phyloP scores from a whole-genome alignment of 2,797 vertebrate species.

The Centropyge bicolor region DNA sequence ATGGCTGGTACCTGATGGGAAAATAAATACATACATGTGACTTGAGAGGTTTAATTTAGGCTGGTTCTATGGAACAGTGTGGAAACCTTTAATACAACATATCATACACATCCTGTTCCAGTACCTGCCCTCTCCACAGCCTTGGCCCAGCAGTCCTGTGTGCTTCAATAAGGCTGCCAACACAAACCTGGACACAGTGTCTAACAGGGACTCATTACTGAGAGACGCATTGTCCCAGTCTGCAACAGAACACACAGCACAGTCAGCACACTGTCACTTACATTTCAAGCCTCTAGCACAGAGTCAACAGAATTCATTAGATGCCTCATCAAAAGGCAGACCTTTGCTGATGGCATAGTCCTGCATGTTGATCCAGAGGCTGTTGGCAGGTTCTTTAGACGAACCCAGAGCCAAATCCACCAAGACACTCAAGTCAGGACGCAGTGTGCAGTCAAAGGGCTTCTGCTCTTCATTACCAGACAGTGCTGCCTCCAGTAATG shows the following conservation, averaged over 20 bases:
- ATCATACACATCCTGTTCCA: not conserved
- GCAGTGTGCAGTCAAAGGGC: constrained; percentile 93
- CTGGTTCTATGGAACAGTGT: not conserved
- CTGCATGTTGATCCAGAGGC: constrained; percentile 97
- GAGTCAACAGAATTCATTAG: not conserved
- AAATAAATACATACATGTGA: not conserved
- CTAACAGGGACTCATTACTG: constrained; percentile 93
- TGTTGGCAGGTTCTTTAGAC: constrained; percentile 94
- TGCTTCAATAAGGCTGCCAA: constrained; percentile 95
- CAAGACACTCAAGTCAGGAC: constrained; percentile 89
- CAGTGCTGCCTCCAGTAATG: constrained; percentile 93
- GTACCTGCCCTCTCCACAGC: constrained; percentile 95
- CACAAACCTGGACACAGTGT: constrained; percentile 96
- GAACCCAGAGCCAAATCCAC: constrained; percentile 95
- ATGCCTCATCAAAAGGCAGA: constrained; percentile 40
- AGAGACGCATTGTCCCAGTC: constrained; percentile 98
- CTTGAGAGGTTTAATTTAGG: not conserved
- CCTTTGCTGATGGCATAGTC: constrained; percentile 98
- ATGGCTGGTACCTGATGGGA: constrained; percentile 92
- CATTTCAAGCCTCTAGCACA: not conserved
- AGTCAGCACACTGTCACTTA: constrained; percentile 7
- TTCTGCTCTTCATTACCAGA: constrained; percentile 98
- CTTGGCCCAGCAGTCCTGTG: constrained; percentile 91
- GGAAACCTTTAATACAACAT: not conserved
- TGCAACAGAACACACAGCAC: constrained; percentile 69